phyloP scores from a whole-genome alignment of 2,888 invertebrate genomes.

The Drosophila picticornis region DNA sequence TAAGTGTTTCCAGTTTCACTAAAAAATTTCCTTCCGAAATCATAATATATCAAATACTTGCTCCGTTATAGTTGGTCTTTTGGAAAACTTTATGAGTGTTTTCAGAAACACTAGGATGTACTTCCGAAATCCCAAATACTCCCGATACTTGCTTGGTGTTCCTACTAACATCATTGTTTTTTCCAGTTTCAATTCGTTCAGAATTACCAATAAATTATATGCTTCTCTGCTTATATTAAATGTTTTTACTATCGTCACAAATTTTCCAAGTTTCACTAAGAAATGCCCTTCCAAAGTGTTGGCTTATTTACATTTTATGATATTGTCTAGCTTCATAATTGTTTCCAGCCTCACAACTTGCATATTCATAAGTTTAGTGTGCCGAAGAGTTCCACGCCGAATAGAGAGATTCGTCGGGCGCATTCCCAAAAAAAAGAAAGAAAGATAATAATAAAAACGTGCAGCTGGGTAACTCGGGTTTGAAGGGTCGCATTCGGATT shows the following conservation, averaged over 20 bases:
- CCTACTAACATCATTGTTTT: too few relatives aligned
- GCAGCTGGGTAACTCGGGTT: slow-evolving; percentile 43
- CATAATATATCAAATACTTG: background rate
- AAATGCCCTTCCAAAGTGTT: background rate
- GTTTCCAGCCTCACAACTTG: background rate
- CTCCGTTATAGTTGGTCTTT: background rate
- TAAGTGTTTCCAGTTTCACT: background rate
- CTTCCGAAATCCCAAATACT: background rate
- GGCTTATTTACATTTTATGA: background rate
- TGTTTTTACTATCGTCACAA: too few relatives aligned
- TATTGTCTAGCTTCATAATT: background rate
- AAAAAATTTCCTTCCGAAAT: background rate
- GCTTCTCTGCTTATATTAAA: too few relatives aligned
- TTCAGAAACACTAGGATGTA: background rate
- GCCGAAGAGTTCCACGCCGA: background rate
- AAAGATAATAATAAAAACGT: background rate
- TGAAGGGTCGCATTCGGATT: slow-evolving; percentile 55
- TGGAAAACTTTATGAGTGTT: background rate
- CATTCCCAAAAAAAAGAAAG: background rate
- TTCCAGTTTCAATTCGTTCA: too few relatives aligned
- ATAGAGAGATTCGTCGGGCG: background rate
- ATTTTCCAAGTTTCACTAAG: background rate
- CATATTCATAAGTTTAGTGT: background rate
- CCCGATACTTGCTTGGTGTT: too few relatives aligned
- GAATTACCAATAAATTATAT: too few relatives aligned